phyloP scores from a whole-genome alignment of 1,140 invertebrate species.

The Zaprionus camerounensis region DNA sequence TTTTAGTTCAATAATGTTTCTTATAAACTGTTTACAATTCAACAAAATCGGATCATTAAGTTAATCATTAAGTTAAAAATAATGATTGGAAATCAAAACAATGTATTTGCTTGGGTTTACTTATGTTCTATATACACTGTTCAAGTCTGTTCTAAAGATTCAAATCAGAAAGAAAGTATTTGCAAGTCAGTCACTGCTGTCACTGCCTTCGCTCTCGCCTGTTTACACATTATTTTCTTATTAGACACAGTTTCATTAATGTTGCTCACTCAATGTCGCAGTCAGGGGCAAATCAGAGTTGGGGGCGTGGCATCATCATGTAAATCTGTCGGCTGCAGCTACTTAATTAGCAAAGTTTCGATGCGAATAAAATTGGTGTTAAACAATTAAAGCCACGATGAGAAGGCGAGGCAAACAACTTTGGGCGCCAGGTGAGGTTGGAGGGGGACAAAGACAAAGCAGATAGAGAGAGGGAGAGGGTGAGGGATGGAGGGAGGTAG shows the following conservation, averaged over 20 bases:
- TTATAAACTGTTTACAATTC: not conserved
- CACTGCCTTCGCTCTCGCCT: conserved; percentile 1
- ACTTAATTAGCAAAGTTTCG: conserved; percentile 70
- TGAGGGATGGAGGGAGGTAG: too few relatives aligned
- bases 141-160: too few relatives aligned
- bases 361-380: conserved; percentile 53
- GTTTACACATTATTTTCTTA: conserved; percentile 17
- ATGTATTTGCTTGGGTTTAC: too few relatives aligned
- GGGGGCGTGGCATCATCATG: conserved; percentile 4
- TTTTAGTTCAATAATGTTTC: too few relatives aligned
- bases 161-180: not conserved
- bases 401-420: conserved; percentile 7
- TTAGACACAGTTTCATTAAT: conserved; percentile 27
- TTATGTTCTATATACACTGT: too few relatives aligned
- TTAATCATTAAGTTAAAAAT: too few relatives aligned
- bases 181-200: not conserved
- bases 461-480: not conserved
- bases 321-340: conserved; percentile 43
- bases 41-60: not conserved
- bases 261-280: not conserved
- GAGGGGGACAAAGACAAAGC: not conserved
- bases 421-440: not conserved
- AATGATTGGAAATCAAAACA: too few relatives aligned
- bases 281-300: not conserved
- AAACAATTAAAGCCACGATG: conserved; percentile 51